Base-by-base conservation (phyloP, 2,888 invertebrate genomes). In the Clusia tigrina region DNA sequence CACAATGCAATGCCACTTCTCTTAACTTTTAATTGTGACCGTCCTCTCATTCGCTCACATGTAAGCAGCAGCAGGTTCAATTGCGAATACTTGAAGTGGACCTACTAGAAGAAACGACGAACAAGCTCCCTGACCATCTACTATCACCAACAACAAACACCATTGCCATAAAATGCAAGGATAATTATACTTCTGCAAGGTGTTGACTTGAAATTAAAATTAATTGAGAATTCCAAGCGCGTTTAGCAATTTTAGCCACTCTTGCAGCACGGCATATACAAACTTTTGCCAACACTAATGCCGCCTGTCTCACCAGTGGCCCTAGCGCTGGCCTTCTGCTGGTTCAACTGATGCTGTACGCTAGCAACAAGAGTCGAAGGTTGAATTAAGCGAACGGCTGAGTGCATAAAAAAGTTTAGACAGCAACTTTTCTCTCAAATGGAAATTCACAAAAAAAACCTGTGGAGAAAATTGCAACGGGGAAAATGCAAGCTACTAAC, bases 201-300 rank as follows among this genome's bases (percentile, higher is more conserved):
- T 78, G 78, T 78, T 79, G 78, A 78, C 77, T 77, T 69, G 73
- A 77, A 78, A 78, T 77, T 78, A 78, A 79, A 78, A 78, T 78
- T 77, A 78, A 79, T 78, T 78, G 75, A 73, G 73, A 77, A 78
- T 79, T 78, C 78, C 72, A 63, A 63, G 71, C 71, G 74, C 78
- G 71, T 71, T 73, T 71, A 70, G 70, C 71, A 54, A 20, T 54
- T 32, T 54, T 20, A 54, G 54, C 32, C 18, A 54, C 71, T 66
- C 54, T 65, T 37, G 46, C 23, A 53, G 56, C 64, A 54, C 66
- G 32, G 55, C 25, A 65, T 53, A 63, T n/a, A n/a, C n/a, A n/a
- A n/a, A n/a, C n/a, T n/a, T n/a, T n/a, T n/a, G n/a, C n/a, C 56
- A 57, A 17, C 20, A 38, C 38, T 17, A 10, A 23, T 12, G 17